Evolutionary conservation across 2,113 vertebrate species (phyloP), one percentile per base, ranked within the genome.

Genomic region (Hypanus sabinus): DNA sequence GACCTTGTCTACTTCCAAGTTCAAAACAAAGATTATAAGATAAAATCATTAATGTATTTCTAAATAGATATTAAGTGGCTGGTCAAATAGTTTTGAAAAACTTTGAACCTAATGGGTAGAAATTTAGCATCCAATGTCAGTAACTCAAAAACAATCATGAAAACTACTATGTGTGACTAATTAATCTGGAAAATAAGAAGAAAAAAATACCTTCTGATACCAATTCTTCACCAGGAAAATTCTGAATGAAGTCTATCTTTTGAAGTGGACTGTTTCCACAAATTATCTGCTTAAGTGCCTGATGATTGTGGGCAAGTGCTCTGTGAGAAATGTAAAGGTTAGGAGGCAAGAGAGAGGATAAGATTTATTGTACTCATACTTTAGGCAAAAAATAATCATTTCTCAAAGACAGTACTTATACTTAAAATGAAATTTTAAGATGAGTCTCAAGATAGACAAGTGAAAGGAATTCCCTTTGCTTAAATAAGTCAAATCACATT

Each of bases 141-240:
- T 9, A 87, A 27, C 46, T 60, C 27, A 6, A 76, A 2, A 9
- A 0, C 85, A 65, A 57, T 11, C 33, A 87, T 62, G 60, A 87
- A 62, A 87, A 87, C 55, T 27, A 60, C 11, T 55, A 46, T 24
- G 27, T 60, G 30, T 62, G 57, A 88, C 57, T 60, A 87, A 60
- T 81, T 46, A 81, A 81, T 10, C 30, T 90, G 83, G 27, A 90
- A n/a, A 11, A 16, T 90, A 65, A 90, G 20, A 90, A 88, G 11
- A 73, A 94, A 60, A 22, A 60, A 95, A 95, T 96, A 99, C 98
- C 96, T 96, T 99, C 99, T 93, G 96, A 96, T 87, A 98, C 95
- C 14, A 95, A 94, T 36, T 98, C 97, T 93, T 99, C 98, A 91
- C 98, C 97, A 87, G 96, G 95, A 96, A 99, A 99, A 94, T 95